These are phyloP conservation scores for Xylota segnis DNA, from an alignment of 2,888 invertebrate genomes.

Conservation along the genomic window DNA sequence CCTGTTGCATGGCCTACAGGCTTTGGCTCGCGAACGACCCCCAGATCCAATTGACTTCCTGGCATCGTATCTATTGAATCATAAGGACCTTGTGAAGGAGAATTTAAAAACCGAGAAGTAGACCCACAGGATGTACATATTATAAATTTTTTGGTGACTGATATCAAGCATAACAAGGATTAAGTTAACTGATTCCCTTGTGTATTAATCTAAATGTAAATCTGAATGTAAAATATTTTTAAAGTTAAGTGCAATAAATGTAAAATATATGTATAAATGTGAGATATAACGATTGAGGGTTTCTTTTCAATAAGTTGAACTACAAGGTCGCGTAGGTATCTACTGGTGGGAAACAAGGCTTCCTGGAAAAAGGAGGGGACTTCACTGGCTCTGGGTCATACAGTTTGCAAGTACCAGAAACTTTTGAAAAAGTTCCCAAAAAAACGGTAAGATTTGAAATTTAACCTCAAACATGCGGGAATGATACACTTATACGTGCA, in stretches of 20 bases:
- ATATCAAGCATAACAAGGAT: background rate
- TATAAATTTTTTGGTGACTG: background rate
- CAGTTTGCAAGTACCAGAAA: no score
- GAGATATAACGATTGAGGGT: background rate
- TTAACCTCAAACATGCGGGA: no score
- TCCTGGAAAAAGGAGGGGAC: no score
- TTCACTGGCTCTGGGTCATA: no score
- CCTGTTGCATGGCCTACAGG: conserved; percentile 95
- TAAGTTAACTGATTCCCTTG: background rate
- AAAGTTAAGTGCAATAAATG: background rate
- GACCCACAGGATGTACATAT: no score
- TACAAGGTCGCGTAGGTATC: no score
- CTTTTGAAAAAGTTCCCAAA: no score
- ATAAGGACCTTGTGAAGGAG: conserved; percentile 86
- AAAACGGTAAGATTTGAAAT: no score
- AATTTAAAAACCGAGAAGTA: background rate
- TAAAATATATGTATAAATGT: background rate
- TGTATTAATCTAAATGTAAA: background rate
- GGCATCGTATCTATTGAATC: conserved; percentile 95
- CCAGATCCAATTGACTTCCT: conserved; percentile 97
- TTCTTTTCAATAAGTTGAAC: background rate
- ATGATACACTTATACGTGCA: no score
- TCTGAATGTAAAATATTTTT: background rate
- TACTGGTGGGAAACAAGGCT: no score
- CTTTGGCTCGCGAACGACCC: conserved; percentile 97